These are phyloP conservation scores for Sparus aurata DNA, from an alignment of 2,797 vertebrate species.

Conservation along the genomic window DNA sequence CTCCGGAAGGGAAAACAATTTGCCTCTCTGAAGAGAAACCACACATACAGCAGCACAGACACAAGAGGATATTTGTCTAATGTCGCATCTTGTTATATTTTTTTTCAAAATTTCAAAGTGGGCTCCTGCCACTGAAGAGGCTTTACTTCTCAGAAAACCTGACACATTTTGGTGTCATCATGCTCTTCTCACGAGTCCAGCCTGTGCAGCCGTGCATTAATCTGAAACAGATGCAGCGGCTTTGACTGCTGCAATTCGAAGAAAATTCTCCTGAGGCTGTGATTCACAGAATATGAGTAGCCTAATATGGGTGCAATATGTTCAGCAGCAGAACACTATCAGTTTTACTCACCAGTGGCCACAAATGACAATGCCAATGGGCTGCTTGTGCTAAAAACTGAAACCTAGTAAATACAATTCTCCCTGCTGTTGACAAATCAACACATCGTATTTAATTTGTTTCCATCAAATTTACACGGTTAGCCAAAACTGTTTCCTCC, in stretches of 20 bases:
- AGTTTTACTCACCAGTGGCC: background rate
- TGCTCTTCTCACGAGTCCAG: background rate
- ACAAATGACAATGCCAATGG: no score
- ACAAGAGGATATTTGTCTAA: background rate
- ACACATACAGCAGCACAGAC: constrained; percentile 28
- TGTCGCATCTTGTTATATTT: background rate
- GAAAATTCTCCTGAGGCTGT: background rate
- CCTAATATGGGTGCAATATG: background rate
- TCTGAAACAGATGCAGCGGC: background rate
- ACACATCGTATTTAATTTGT: no score
- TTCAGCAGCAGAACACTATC: background rate
- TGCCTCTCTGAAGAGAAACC: constrained; percentile 16
- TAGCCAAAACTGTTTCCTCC: no score
- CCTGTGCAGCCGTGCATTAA: background rate
- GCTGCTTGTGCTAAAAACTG: background rate
- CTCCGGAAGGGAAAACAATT: constrained; percentile 41
- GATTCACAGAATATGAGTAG: background rate
- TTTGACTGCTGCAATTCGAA: background rate
- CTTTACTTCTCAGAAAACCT: background rate
- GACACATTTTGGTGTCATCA: background rate
- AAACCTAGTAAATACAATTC: background rate
- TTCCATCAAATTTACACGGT: no score
- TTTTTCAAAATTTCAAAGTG: background rate
- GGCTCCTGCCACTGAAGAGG: background rate
- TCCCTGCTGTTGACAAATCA: no score